A percentile compares a stretch with the other conserved stretches of the same genome.
Conservation (phyloP, 2,113 vertebrate genomes). For the Istiophorus platypterus region DNA sequence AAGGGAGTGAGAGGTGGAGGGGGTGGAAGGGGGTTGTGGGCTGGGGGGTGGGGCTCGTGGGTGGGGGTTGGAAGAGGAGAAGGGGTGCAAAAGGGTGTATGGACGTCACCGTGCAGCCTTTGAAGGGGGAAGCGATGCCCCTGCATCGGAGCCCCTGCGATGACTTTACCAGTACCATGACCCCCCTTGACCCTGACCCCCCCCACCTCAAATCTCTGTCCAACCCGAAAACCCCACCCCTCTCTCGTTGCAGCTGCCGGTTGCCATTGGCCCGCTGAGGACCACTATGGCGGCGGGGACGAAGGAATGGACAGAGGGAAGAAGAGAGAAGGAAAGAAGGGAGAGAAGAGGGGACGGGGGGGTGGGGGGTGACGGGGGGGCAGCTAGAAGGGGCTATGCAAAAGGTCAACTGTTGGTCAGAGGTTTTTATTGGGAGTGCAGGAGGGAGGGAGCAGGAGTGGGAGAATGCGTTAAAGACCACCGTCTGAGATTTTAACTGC, state of each 20-base stretch:
- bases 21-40: conserved; percentile 47
- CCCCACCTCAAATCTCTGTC: conserved; percentile 9
- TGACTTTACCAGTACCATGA: conserved; percentile 87
- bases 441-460: conserved; percentile 72
- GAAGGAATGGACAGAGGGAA: conserved; percentile 46
- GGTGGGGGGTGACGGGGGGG: conserved; percentile 28
- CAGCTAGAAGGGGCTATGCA: conserved; percentile 50
- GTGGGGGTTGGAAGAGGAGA: conserved; percentile 48
- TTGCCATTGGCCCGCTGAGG: conserved; percentile 73
- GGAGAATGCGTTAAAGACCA: conserved; percentile 84
- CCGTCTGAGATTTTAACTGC: conserved; percentile 86
- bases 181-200: conserved; percentile 80
- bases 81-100: conserved; percentile 53
- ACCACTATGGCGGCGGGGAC: conserved; percentile 39
- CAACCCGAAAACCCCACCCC: conserved; percentile 40
- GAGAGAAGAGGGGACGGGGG: conserved; percentile 19
- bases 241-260: conserved; percentile 76
- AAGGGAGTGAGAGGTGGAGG: conserved; percentile 51
- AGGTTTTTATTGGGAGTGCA: conserved; percentile 85
- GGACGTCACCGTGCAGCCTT: conserved; percentile 80
- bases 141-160: conserved; percentile 78
- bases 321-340: conserved; percentile 43
- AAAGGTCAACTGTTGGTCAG: conserved; percentile 88
- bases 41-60: too few relatives aligned
- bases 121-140: conserved; percentile 82